Conservation (phyloP, 2,797 vertebrate genomes). For the Schizothorax lantsangensis region DNA sequence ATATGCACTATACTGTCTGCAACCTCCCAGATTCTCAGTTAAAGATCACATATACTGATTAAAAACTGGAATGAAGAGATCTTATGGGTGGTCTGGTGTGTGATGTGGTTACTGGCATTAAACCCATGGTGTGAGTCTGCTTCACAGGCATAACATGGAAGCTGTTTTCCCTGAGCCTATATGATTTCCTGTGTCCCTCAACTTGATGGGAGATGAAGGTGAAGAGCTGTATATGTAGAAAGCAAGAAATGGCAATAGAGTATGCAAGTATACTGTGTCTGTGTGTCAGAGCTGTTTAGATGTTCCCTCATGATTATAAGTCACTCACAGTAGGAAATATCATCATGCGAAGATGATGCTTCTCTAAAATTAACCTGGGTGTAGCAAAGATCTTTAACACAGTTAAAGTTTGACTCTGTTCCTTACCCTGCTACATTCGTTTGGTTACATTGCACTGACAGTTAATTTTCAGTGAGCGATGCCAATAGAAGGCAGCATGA, state of each 20-base stretch:
- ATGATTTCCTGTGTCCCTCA: conserved; percentile 15
- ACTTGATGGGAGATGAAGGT: background rate
- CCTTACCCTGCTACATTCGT: background rate
- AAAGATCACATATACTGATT: conserved; percentile 57
- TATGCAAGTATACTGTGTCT: background rate
- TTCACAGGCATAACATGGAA: conserved; percentile 59
- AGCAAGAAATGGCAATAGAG: background rate
- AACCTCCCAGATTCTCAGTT: conserved; percentile 55
- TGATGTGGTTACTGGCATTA: conserved; percentile 63
- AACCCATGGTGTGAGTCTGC: conserved; percentile 64
- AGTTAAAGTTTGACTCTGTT: background rate
- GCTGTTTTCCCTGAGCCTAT: conserved; percentile 62
- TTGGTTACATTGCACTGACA: background rate
- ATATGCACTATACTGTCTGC: background rate
- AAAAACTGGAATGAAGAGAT: conserved; percentile 61
- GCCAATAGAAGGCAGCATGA: background rate
- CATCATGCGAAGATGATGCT: conserved; percentile 14
- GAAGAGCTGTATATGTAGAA: background rate
- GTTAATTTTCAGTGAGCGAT: background rate
- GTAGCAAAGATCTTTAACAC: conserved; percentile 2
- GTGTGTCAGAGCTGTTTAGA: conserved; percentile 12
- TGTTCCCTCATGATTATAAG: conserved; percentile 1
- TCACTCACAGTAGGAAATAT: conserved; percentile 17
- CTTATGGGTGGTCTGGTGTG: conserved; percentile 65
- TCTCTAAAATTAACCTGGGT: conserved; percentile 19